These are phyloP conservation scores for Pholis gunnellus DNA, from an alignment of 2,113 vertebrate genomes.

Conservation along the genomic window DNA sequence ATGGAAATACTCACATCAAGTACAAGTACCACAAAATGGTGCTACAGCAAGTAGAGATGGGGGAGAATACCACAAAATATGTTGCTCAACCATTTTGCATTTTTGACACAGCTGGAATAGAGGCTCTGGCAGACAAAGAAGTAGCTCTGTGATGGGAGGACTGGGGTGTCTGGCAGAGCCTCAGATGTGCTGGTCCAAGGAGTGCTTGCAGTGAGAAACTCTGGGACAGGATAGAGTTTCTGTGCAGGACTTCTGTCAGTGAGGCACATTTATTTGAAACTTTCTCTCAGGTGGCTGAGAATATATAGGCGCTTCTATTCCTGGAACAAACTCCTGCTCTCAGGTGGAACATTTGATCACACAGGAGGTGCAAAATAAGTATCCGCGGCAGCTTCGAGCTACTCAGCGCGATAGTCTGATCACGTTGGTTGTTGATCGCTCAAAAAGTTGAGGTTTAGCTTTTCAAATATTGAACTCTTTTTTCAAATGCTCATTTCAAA, in stretches of 20 bases:
- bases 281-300: conserved; percentile 42
- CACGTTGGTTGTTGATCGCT: not conserved
- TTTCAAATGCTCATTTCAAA: conserved; percentile 17
- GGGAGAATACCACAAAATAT: no score
- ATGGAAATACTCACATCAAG: not conserved
- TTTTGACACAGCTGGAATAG: conserved; percentile 35
- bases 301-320: conserved; percentile 59
- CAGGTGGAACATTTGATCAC: not conserved
- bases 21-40: not conserved
- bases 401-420: not conserved
- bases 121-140: conserved; percentile 22
- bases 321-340: conserved; percentile 5
- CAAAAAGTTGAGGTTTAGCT: not conserved
- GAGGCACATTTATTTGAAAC: conserved; percentile 62
- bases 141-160: conserved; percentile 3
- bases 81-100: conserved; percentile 2
- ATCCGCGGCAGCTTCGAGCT: not conserved
- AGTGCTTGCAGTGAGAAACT: conserved; percentile 38
- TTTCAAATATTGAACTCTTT: not conserved
- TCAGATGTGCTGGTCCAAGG: conserved; percentile 19
- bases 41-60: not conserved
- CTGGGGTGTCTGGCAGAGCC: conserved; percentile 25
- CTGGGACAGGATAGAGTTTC: conserved; percentile 63
- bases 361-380: not conserved
- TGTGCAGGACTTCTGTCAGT: conserved; percentile 62